Conservation (phyloP, 2,888 invertebrate genomes). For the Galeruca laticollis region DNA sequence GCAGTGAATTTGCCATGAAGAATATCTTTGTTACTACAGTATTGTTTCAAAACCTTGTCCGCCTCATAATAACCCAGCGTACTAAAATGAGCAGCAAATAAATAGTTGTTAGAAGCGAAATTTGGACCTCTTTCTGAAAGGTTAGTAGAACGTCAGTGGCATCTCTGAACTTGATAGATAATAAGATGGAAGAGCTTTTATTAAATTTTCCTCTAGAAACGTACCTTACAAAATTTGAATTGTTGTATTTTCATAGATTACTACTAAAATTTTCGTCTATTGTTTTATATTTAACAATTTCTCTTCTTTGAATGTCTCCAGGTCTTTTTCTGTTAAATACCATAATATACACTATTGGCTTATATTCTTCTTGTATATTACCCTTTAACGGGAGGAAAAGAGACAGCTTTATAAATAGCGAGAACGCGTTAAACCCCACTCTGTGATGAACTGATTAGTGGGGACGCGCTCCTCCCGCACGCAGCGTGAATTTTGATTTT, state of each 20-base stretch:
- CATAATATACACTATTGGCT: slow-evolving; percentile 8
- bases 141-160: slow-evolving; percentile 13
- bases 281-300: slow-evolving; percentile 22
- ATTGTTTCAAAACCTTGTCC: slow-evolving; percentile 19
- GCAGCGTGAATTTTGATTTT: no score
- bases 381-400: no score
- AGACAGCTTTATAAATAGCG: no score
- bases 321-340: slow-evolving; percentile 18
- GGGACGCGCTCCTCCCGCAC: no score
- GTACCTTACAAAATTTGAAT: slow-evolving; percentile 17
- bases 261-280: neutral
- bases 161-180: slow-evolving; percentile 6
- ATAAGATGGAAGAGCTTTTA: slow-evolving; percentile 9
- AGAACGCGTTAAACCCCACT: no score
- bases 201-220: slow-evolving; percentile 23
- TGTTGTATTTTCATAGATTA: slow-evolving; percentile 1
- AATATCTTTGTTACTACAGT: slow-evolving; percentile 19
- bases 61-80: slow-evolving; percentile 18
- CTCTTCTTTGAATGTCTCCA: slow-evolving; percentile 20
- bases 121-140: neutral
- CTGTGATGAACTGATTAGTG: no score
- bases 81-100: slow-evolving; percentile 22
- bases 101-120: slow-evolving; percentile 9
- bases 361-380: no score
- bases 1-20: slow-evolving; percentile 18